Base-by-base conservation (phyloP, 2,797 vertebrate genomes). In the Neopelma chrysocephalum region DNA sequence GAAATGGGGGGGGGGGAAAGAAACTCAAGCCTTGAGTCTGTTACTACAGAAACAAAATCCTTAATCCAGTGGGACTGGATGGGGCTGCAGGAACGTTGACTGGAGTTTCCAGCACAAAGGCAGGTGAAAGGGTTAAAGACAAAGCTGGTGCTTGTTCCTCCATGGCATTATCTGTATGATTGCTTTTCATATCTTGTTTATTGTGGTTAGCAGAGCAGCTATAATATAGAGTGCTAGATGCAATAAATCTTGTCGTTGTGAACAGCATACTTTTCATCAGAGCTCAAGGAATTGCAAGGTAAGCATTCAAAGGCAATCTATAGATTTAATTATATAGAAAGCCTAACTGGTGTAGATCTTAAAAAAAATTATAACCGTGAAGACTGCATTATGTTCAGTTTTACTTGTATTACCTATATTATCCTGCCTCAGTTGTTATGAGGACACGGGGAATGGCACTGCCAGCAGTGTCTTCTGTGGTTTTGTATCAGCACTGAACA, bases 111-210 rank as follows among this genome's bases (percentile, higher is more conserved):
- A 92, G 80, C 36, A 54, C 9, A 8, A 73, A 77, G 34, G 82
- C 71, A 64, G 87, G 75, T 72, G 95, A 96, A 96, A 87, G 96
- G 90, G 94, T 97, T 96, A 96, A 97, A 93, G 85, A 77, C 9
- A 7, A 90, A 93, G 76, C 75, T 66, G 72, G 61, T 53, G 42
- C 87, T 91, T 89, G 57, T 62, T 94, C 87, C 83, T 95, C 71
- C 57, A 5, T 87, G 75, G 90, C 62, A 83, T 97, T 97, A 97
- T 95, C 95, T 96, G 86, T 96, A 70, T 96, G 96, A 97, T 97
- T 97, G 94, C 96, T 97, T 97, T 96, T 97, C 94, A 84, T 97
- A 94, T 94, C 97, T 97, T 97, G 96, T 97, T 97, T 97, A 96
- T 95, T 92, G 96, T 94, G 94, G 87, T 96, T 97, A 97, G 92